Percentiles rank a stretch among this genome's conserved stretches.
Evolutionary conservation across 2,888 invertebrate species (phyloP).

Genomic region (Agrotis exclamationis): DNA sequence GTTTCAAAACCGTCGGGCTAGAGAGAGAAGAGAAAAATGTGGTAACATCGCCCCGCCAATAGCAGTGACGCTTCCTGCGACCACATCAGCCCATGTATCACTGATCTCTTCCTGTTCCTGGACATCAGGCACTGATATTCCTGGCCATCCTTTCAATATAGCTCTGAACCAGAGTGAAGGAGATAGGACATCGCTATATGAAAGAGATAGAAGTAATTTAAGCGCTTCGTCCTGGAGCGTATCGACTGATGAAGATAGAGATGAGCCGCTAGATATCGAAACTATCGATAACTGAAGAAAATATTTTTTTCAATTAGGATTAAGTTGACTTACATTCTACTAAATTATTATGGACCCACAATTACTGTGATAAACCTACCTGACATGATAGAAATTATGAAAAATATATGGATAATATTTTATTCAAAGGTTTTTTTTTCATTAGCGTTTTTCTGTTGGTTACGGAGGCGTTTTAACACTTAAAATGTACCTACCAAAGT

Average conservation of each 20-base stretch:
- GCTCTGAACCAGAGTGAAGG: constrained; percentile 16
- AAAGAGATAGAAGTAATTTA: constrained; percentile 24
- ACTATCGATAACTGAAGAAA: constrained; percentile 69
- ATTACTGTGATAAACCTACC: constrained; percentile 58
- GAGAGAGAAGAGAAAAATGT: constrained; percentile 93
- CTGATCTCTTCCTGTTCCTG: constrained; percentile 49
- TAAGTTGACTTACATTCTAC: not conserved
- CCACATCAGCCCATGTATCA: constrained; percentile 59
- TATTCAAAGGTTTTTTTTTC: constrained; percentile 27
- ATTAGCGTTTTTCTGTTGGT: not conserved
- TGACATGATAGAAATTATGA: constrained; percentile 23
- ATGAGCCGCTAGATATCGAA: constrained; percentile 82
- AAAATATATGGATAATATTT: constrained; percentile 35
- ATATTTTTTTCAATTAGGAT: not conserved
- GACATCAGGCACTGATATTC: constrained; percentile 31
- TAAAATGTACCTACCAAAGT: not conserved
- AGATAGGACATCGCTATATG: constrained; percentile 9
- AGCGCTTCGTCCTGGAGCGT: constrained; percentile 49
- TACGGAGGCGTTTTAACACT: too few species aligned
- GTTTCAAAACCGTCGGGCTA: constrained; percentile 95
- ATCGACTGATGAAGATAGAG: constrained; percentile 69
- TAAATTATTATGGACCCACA: constrained; percentile 20
- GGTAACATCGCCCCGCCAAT: constrained; percentile 79
- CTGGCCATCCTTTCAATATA: constrained; percentile 20
- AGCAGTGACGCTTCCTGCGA: constrained; percentile 81